Percentiles rank a stretch among this genome's conserved stretches.
Conservation (phyloP, 2,888 invertebrate genomes). For the Gandaritis pyraliata region DNA sequence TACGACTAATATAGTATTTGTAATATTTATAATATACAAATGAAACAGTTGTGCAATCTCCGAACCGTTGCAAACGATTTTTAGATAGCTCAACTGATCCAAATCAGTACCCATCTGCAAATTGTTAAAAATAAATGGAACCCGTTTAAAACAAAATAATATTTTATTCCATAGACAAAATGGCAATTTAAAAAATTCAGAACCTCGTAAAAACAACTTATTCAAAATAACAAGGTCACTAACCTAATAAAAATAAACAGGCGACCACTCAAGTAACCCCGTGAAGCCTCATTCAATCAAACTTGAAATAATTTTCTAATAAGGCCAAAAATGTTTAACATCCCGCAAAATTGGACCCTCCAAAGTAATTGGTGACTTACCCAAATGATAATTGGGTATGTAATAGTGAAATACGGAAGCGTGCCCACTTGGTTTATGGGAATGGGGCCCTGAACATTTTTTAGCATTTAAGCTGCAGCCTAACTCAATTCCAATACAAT, state of each 20-base stretch:
- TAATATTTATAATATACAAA: too few species aligned
- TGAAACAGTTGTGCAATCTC: too few species aligned
- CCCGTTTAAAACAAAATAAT: too few species aligned
- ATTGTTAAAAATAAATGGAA: too few species aligned
- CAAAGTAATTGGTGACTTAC: slow-evolving; percentile 40
- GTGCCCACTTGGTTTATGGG: slow-evolving; percentile 12
- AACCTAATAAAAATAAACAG: slow-evolving; percentile 6
- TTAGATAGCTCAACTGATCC: too few species aligned
- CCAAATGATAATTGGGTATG: slow-evolving; percentile 40
- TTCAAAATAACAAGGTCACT: background rate
- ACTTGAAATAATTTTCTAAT: slow-evolving; percentile 36
- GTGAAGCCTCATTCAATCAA: slow-evolving; percentile 28
- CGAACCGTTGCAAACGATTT: too few species aligned
- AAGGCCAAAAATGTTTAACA: slow-evolving; percentile 41
- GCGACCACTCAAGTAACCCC: slow-evolving; percentile 8
- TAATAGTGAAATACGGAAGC: slow-evolving; percentile 34
- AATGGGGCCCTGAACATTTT: slow-evolving; percentile 1
- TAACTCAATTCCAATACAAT: too few species aligned
- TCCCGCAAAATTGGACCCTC: slow-evolving; percentile 43
- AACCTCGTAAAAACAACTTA: background rate
- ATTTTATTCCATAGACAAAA: too few species aligned
- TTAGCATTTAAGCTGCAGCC: slow-evolving; percentile 1
- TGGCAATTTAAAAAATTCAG: too few species aligned
- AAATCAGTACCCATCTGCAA: too few species aligned
- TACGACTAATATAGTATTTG: too few species aligned